Base-by-base conservation (phyloP, 2,113 vertebrate species). In the Peromyscus polionotus region DNA sequence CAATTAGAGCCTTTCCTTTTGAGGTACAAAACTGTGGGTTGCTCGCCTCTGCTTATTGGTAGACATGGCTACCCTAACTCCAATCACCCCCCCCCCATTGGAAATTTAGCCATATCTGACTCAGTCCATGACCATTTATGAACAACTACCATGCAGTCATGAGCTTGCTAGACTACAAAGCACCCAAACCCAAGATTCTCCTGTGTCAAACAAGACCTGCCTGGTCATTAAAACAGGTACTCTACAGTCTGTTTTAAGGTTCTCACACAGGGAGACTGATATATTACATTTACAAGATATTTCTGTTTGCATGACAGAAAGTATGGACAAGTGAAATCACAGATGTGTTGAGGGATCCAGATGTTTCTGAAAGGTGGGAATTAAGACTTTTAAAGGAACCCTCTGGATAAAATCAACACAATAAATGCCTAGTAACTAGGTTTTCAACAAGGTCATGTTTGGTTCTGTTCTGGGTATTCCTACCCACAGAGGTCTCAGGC, bases 311-410 rank as follows among this genome's bases (percentile, higher is more conserved):
- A 84, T 42, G 36, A 26, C n/a, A 73, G 31, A 73, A 36, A 93
- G 3, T 54, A n/a, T 1, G 48, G 70, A 54, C 77, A 54, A 45
- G 26, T 91, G 19, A 86, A 80, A 45, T 67, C 24, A 61, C 0
- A 54, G 31, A n/a, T 59, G 7, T 10, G 26, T 72, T 54, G 19
- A 79, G n/a, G 22, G 59, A 84, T 22, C 12, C 42, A 92, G 61
- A 3, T 70, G 83, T 70, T 95, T 95, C 72, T 42, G 70, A 94
- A 90, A 84, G 63, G 51, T 88, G 36, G 31, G 39, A 93, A 96
- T 83, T 59, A 94, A 68, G 54, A 94, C 61, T 91, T 77, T 90
- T 11, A 70, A 67, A 57, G 42, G 45, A 86, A 61, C 79, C 54
- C 67, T 95, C 67, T 63, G 51, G 26, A 39, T 42, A 84, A 95